phyloP scores from a whole-genome alignment of 2,888 invertebrate genomes.

The Agrochola lota region DNA sequence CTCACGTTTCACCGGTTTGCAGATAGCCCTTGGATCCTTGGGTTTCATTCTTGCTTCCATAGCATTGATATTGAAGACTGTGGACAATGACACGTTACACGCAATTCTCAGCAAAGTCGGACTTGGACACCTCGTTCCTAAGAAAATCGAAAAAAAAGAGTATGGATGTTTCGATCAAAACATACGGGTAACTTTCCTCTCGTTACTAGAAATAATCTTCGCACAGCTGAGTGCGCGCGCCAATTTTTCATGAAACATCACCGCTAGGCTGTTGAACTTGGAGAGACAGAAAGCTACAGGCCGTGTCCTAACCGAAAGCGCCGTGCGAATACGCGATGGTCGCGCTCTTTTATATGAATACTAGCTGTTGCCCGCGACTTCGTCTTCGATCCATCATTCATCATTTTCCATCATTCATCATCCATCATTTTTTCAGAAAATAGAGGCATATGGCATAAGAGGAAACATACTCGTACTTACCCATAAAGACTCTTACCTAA shows the following conservation, averaged over 20 bases:
- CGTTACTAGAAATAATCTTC: neutral
- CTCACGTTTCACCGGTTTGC: conserved; percentile 12
- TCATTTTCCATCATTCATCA: too few species aligned
- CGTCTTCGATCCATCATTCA: too few species aligned
- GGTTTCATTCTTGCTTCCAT: conserved; percentile 36
- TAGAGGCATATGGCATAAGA: too few species aligned
- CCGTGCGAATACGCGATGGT: neutral
- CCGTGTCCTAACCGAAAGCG: too few species aligned
- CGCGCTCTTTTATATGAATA: neutral
- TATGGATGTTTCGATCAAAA: too few species aligned
- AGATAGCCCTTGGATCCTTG: conserved; percentile 35
- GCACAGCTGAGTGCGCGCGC: neutral
- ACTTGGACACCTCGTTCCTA: conserved; percentile 50
- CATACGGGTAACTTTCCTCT: conserved; percentile 39
- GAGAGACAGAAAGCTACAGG: too few species aligned
- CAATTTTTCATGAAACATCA: neutral
- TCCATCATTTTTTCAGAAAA: too few species aligned
- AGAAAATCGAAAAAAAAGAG: too few species aligned
- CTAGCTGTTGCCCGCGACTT: too few species aligned
- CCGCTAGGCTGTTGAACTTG: neutral
- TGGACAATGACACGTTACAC: conserved; percentile 33
- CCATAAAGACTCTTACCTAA: too few species aligned
- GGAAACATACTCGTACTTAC: too few species aligned
- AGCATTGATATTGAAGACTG: conserved; percentile 35
- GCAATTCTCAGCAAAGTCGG: conserved; percentile 50